Evolutionary conservation across 2,797 vertebrate genomes (phyloP).

Genomic region (Lepidocolaptes lacrymiger): DNA sequence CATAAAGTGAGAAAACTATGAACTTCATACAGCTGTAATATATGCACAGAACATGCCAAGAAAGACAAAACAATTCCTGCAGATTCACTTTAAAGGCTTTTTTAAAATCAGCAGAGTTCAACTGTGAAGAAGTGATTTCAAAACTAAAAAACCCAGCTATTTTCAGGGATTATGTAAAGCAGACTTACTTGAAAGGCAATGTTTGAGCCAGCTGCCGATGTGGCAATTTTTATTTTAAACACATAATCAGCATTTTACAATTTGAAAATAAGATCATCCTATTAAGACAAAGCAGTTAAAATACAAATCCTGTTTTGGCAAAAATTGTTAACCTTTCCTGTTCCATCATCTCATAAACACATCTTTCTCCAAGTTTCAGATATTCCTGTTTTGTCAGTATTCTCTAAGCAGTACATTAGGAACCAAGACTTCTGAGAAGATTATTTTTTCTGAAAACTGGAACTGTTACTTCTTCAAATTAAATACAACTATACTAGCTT

Average conservation of each 20-base stretch:
- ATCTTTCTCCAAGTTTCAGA: not conserved
- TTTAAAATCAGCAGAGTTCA: not conserved
- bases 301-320: not conserved
- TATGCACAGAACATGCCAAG: not conserved
- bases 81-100: not conserved
- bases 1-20: not conserved
- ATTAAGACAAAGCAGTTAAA: not conserved
- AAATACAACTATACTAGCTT: not conserved
- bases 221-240: constrained; percentile 12
- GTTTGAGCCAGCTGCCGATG: not conserved
- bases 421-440: not conserved
- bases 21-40: not conserved
- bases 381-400: not conserved
- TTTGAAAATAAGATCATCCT: not conserved
- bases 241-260: not conserved
- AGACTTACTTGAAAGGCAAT: not conserved
- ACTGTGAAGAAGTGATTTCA: not conserved
- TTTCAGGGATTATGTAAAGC: not conserved
- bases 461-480: not conserved
- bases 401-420: not conserved
- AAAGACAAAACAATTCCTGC: not conserved
- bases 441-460: not conserved
- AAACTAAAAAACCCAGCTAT: not conserved
- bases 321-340: not conserved
- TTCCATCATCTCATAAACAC: not conserved